Evolutionary conservation across 2,888 invertebrate species (phyloP), one percentile per base, ranked within the genome.

Genomic region (Sacculina carcini): DNA sequence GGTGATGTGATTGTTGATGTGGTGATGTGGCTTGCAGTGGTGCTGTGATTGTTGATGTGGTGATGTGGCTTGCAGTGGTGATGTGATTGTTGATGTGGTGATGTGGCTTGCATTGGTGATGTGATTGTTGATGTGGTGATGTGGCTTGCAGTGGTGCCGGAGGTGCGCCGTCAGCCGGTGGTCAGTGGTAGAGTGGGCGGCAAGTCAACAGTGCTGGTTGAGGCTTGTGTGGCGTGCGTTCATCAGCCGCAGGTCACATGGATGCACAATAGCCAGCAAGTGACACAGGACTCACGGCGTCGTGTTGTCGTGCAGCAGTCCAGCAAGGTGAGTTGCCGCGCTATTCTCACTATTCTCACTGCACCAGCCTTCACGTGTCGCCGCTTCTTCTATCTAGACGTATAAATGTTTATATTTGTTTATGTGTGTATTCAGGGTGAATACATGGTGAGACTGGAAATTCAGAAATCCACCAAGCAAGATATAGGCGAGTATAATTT

Each of bases 161-260:
- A 39, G 29, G 9, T 26, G 19, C 40, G 50, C 9, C 40, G 39
- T 29, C 31, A 31, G 31, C 16, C 50, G 52, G 54, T 54, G 21
- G 57, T 56, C 51, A 84, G 76, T 69, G 79, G 87, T 60, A 79
- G 89, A 61, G 84, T 83, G 65, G 79, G 90, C 62, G 75, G 87
- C 59, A 89, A 89, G 66, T 81, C 79, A 65, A 83, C 85, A 59
- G 80, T 94, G 58, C 76, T 90, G 59, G 83, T 94, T 64, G 89
- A 90, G 67, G 89, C 90, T 66, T 78, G 79, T 64, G 85, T 94
- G 55, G 78, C 85, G 64, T 89, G 89, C 60, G 84, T 85, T 68
- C 87, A 89, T 63, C 79, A 83, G 60, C 94, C 94, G 9, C 77
- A 82, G 57, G 84, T 89, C 63, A 82, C 81, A 38, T 94, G 94